Evolutionary conservation across 1,140 invertebrate species (phyloP).

Genomic region (Dendrolimus punctatus): DNA sequence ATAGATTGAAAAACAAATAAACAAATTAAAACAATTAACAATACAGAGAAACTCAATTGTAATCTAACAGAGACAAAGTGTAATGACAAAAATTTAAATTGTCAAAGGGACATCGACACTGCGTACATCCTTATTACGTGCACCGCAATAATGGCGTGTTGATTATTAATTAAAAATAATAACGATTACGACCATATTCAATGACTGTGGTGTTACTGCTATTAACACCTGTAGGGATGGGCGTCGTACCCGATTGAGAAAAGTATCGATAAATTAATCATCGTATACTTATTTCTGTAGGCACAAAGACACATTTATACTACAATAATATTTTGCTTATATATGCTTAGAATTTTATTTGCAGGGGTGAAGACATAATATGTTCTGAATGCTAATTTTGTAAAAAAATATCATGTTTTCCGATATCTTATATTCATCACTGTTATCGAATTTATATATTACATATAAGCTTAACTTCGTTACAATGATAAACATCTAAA

Average conservation of each 20-base stretch:
- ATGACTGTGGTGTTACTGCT: slow-evolving; percentile 68
- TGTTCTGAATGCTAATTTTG: background rate
- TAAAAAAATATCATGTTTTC: background rate
- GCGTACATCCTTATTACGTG: slow-evolving; percentile 60
- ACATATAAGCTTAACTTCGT: background rate
- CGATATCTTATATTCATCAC: too few relatives aligned
- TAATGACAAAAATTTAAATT: slow-evolving; percentile 30
- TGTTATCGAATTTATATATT: background rate
- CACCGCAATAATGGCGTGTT: slow-evolving; percentile 61
- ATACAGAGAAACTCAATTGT: slow-evolving; percentile 18
- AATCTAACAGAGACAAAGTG: slow-evolving; percentile 16
- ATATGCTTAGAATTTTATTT: too few relatives aligned
- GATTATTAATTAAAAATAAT: slow-evolving; percentile 72
- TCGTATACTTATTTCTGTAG: slow-evolving; percentile 1
- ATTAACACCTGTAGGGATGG: slow-evolving; percentile 58
- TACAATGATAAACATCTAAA: too few relatives aligned
- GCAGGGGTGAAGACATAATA: background rate
- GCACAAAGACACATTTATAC: background rate
- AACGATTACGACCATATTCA: slow-evolving; percentile 70
- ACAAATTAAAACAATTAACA: background rate
- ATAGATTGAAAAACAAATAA: too few relatives aligned
- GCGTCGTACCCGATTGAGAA: background rate
- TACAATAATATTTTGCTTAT: too few relatives aligned
- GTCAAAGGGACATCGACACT: slow-evolving; percentile 59
- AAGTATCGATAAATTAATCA: slow-evolving; percentile 18